Base-by-base conservation (phyloP, 2,113 vertebrate genomes). In the Leptocoma aspasia region DNA sequence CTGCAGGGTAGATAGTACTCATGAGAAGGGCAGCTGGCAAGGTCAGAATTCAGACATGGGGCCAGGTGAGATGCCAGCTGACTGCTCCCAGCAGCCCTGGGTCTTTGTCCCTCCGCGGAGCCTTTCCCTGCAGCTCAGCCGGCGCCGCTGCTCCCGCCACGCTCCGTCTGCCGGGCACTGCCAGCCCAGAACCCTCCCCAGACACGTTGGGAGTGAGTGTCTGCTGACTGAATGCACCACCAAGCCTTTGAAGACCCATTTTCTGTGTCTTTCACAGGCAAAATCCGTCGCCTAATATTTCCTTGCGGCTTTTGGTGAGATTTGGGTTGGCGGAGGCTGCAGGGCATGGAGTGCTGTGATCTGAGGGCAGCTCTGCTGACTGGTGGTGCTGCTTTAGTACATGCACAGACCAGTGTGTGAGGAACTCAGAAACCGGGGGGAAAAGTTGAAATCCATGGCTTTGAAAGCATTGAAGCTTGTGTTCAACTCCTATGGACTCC, bases 141-240 rank as follows among this genome's bases (percentile, higher is more conserved):
- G 2, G 7, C 1, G 11, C 68, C 27, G 10, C 69, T 11, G 44
- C 44, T 80, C 66, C 52, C 0, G 0, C 5, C 1, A 0, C 6
- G 7, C 37, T 42, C 70, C 10, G 23, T 54, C 63, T 42, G n/a
- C 30, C 4, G 2, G 26, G 8, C 35, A 41, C 31, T 26, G 11
- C 59, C 44, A 33, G 77, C 30, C 71, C 39, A 2, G 59, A n/a
- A 10, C 49, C 44, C 85, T 90, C 39, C 63, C 57, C 52, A 63
- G 33, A 7, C 82, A 39, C 22, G 10, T 1, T 26, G 39, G 4
- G 0, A 79, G 26, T 42, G 84, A 91, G 91, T 82, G 84, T 9
- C 82, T 89, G 76, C 75, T 93, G 94, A 78, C 71, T 81, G 80
- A 77, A 52, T 0, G 0, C 41, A 11, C 89, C 60, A 23, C 17